phyloP scores from a whole-genome alignment of 1,140 invertebrate genomes.

The Drosophila baimaii region DNA sequence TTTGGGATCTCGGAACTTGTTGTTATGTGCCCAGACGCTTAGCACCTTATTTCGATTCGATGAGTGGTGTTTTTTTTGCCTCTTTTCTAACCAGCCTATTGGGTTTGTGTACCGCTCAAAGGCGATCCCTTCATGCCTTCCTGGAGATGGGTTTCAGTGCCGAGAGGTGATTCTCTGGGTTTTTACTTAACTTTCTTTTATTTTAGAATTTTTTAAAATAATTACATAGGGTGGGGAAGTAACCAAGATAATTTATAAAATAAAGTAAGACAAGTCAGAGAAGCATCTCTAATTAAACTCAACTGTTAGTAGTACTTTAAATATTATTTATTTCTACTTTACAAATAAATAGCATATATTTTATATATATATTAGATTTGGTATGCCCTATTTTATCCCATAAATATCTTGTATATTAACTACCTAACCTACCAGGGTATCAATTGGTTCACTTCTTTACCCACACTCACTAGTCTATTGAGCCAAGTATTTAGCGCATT shows the following conservation, averaged over 20 bases:
- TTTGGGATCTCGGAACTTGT: slow-evolving; percentile 4
- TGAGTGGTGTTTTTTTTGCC: slow-evolving; percentile 2
- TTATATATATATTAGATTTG: no score
- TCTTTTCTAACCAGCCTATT: background rate
- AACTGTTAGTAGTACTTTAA: background rate
- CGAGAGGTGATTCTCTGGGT: background rate
- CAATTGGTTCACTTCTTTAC: background rate
- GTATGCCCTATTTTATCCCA: no score
- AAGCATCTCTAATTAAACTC: background rate
- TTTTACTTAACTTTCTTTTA: background rate
- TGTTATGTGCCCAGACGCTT: slow-evolving; percentile 64
- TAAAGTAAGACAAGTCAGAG: background rate
- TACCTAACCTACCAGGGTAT: slow-evolving; percentile 1
- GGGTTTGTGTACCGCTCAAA: slow-evolving; percentile 19
- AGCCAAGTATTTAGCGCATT: slow-evolving; percentile 57
- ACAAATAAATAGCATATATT: background rate
- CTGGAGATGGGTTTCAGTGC: background rate
- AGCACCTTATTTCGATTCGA: slow-evolving; percentile 35
- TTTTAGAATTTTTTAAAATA: no score
- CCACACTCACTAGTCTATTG: slow-evolving; percentile 24
- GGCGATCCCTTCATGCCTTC: slow-evolving; percentile 56
- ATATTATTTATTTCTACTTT: no score
- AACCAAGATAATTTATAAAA: background rate
- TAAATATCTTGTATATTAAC: no score
- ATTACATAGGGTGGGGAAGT: no score